phyloP scores from a whole-genome alignment of 2,888 invertebrate genomes.

The Miltochrista miniata region DNA sequence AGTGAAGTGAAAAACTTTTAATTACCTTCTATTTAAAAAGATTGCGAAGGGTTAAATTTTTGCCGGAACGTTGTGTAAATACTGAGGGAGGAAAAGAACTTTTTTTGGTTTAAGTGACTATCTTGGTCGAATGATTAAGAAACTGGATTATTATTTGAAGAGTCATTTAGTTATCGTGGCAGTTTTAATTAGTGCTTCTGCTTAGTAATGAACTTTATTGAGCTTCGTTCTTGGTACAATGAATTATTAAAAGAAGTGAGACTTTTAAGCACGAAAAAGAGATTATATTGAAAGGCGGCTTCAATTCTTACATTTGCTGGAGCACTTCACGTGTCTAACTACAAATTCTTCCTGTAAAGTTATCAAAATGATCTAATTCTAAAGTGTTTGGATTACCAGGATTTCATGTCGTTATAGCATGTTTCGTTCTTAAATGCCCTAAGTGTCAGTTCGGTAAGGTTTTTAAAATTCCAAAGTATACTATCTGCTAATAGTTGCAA shows the following conservation, averaged over 20 bases:
- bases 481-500: too few species aligned
- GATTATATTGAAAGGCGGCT: neutral
- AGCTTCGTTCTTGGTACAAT: neutral
- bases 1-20: slow-evolving; percentile 41
- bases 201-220: slow-evolving; percentile 11
- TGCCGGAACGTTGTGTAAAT: slow-evolving; percentile 27
- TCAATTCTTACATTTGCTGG: too few species aligned
- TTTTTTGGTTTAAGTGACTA: slow-evolving; percentile 18
- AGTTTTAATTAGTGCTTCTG: slow-evolving; percentile 11
- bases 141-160: slow-evolving; percentile 23
- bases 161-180: slow-evolving; percentile 10
- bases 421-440: neutral
- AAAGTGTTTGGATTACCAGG: too few species aligned
- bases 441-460: neutral
- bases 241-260: neutral
- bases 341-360: too few species aligned
- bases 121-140: slow-evolving; percentile 26
- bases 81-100: slow-evolving; percentile 16
- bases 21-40: slow-evolving; percentile 36
- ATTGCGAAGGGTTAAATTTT: slow-evolving; percentile 32
- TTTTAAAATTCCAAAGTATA: neutral
- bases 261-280: too few species aligned
- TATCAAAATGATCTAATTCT: too few species aligned
- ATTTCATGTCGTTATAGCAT: too few species aligned
- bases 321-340: too few species aligned